Percentiles rank a stretch among this genome's conserved stretches.
Evolutionary conservation across 1,140 invertebrate species (phyloP).

Genomic region (Hormaphis cornu): DNA sequence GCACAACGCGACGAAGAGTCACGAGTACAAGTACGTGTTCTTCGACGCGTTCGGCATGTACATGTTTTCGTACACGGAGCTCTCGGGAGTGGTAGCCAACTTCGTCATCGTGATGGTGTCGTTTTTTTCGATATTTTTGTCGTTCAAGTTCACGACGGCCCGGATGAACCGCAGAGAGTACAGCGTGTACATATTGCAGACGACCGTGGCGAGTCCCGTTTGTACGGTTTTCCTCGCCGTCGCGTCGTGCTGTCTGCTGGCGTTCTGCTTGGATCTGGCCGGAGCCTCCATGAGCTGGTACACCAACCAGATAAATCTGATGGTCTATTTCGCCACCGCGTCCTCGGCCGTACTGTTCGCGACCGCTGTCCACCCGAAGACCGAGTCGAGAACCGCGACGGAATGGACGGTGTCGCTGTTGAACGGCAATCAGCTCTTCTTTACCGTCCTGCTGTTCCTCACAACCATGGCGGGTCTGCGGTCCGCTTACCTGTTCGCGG

Average conservation of each 20-base stretch:
- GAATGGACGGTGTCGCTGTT: slow-evolving; percentile 3
- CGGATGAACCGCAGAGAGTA: slow-evolving; percentile 1
- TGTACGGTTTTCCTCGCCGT: background rate
- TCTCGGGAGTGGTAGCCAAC: background rate
- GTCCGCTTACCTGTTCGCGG: background rate
- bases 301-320: background rate
- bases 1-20: background rate
- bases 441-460: background rate
- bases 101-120: background rate
- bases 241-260: background rate
- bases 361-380: background rate
- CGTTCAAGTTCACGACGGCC: background rate
- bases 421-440: background rate
- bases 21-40: background rate
- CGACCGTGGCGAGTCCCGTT: background rate
- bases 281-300: slow-evolving; percentile 18
- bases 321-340: background rate
- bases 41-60: slow-evolving; percentile 12
- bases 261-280: background rate
- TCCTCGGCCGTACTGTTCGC: background rate
- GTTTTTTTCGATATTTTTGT: slow-evolving; percentile 10
- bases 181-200: background rate
- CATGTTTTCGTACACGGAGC: slow-evolving; percentile 15
- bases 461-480: background rate
- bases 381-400: background rate